Evolutionary conservation across 2,797 vertebrate genomes (phyloP).

Genomic region (Fistularia tabacaria): DNA sequence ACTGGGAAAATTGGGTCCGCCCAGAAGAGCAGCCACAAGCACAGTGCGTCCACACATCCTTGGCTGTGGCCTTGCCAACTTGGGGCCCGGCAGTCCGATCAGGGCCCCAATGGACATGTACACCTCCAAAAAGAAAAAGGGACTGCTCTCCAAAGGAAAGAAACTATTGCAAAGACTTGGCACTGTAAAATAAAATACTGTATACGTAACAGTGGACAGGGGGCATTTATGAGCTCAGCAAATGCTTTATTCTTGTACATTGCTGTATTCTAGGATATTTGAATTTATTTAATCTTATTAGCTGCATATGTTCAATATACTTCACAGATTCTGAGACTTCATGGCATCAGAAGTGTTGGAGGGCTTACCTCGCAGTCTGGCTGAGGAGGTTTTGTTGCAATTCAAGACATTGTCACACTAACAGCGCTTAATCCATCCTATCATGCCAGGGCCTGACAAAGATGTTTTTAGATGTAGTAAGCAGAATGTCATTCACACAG

Average conservation of each 20-base stretch:
- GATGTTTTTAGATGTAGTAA: conserved; percentile 20
- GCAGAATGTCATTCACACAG: conserved; percentile 30
- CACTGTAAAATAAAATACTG: conserved; percentile 81
- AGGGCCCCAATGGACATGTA: conserved; percentile 83
- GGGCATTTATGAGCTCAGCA: conserved; percentile 34
- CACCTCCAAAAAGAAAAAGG: conserved; percentile 92
- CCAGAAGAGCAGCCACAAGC: conserved; percentile 88
- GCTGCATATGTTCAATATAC: conserved; percentile 57
- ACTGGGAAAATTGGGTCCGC: conserved; percentile 86
- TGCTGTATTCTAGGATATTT: conserved; percentile 60
- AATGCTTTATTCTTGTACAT: conserved; percentile 66
- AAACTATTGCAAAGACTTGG: conserved; percentile 91
- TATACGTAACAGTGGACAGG: background rate
- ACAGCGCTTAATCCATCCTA: conserved; percentile 11
- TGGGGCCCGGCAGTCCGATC: conserved; percentile 86
- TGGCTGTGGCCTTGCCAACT: conserved; percentile 80
- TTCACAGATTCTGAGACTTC: conserved; percentile 29
- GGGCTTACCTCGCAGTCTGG: conserved; percentile 38
- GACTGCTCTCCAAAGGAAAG: conserved; percentile 96
- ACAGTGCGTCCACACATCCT: conserved; percentile 81
- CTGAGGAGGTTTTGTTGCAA: conserved; percentile 25
- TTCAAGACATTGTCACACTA: conserved; percentile 20
- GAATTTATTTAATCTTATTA: conserved; percentile 58
- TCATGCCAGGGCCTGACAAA: conserved; percentile 4
- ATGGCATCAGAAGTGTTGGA: conserved; percentile 27